Percentiles rank a stretch among this genome's conserved stretches.
These are phyloP conservation scores for Punctoribates punctum DNA, from an alignment of 2,888 invertebrate species.

Conservation along the genomic window DNA sequence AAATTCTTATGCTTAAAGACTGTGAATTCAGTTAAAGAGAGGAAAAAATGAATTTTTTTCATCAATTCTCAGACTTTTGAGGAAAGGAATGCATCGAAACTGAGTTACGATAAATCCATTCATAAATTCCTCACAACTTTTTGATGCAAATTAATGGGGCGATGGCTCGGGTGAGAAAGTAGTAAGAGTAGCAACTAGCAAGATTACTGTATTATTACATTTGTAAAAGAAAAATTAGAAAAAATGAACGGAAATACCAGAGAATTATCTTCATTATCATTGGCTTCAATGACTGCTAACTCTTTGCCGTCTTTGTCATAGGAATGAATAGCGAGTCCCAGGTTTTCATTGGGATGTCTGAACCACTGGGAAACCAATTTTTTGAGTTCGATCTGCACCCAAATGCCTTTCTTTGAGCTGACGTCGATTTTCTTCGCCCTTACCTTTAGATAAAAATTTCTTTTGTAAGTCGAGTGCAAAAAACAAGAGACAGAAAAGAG, in stretches of 20 bases:
- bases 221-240: not conserved
- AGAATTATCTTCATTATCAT: conserved; percentile 47
- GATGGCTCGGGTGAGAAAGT: no score
- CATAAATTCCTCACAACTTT: no score
- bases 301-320: conserved; percentile 50
- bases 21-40: no score
- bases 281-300: conserved; percentile 64
- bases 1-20: no score
- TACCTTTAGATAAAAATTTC: conserved; percentile 42
- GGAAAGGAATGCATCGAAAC: no score
- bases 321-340: conserved; percentile 70
- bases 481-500: not conserved
- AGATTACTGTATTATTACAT: no score
- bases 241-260: conserved; percentile 23
- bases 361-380: conserved; percentile 71
- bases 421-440: conserved; percentile 52
- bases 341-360: conserved; percentile 67
- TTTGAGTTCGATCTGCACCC: conserved; percentile 71
- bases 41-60: no score
- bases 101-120: no score
- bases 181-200: no score
- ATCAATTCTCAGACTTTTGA: no score
- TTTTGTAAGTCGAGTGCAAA: not conserved
- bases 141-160: no score
- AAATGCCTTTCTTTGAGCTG: conserved; percentile 57